Percentiles rank a stretch among this genome's conserved stretches.
Evolutionary conservation across 2,888 invertebrate species (phyloP).

Genomic region (Gymnoscelis rufifasciata): DNA sequence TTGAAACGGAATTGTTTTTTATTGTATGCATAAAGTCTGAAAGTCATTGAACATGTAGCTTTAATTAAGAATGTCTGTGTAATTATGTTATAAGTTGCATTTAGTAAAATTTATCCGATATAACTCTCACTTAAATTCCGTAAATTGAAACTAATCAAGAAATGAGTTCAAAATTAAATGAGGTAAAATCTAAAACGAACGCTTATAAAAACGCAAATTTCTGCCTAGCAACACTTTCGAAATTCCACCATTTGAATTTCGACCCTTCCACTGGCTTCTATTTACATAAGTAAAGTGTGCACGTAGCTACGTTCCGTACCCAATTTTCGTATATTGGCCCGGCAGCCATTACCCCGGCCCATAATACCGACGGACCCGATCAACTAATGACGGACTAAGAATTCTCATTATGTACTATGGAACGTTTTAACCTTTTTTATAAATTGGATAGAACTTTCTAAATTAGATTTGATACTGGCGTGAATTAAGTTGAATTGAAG

Average conservation of each 20-base stretch:
- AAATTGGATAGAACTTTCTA: slow-evolving; percentile 6
- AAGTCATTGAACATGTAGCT: no score
- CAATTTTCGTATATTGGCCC: slow-evolving; percentile 56
- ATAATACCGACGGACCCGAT: slow-evolving; percentile 21
- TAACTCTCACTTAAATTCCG: no score
- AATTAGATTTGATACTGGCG: slow-evolving; percentile 1
- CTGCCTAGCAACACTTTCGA: no score
- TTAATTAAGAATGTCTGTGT: no score
- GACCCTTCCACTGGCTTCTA: background rate
- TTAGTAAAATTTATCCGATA: no score
- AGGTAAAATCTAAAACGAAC: no score
- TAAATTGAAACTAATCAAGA: no score
- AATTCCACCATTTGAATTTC: background rate
- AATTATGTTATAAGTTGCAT: no score
- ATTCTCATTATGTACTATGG: slow-evolving; percentile 9
- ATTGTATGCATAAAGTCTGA: no score
- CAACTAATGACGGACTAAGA: slow-evolving; percentile 21
- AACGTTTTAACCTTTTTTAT: slow-evolving; percentile 9
- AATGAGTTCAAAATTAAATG: no score
- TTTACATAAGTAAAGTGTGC: slow-evolving; percentile 2
- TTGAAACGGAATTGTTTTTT: background rate
- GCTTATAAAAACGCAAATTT: no score
- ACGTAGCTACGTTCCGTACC: slow-evolving; percentile 28
- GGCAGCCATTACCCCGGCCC: slow-evolving; percentile 44
- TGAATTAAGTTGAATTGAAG: background rate